Evolutionary conservation across 2,888 invertebrate genomes (phyloP).

Genomic region (Tipula unca): DNA sequence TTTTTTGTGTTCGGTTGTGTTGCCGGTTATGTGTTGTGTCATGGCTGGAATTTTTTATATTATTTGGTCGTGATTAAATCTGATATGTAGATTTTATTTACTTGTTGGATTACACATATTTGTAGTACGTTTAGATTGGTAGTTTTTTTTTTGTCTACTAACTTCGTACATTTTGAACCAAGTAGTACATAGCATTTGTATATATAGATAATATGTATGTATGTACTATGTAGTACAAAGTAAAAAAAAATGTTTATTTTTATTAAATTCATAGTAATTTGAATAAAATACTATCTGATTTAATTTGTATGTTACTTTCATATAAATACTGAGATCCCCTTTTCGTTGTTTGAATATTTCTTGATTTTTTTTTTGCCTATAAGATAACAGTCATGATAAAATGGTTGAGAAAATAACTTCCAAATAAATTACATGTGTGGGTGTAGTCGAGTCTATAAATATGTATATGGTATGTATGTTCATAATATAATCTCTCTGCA

Average conservation of each 20-base stretch:
- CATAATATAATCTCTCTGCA: not conserved
- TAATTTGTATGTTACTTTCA: not conserved
- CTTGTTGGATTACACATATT: not conserved
- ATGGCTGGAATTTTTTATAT: not conserved
- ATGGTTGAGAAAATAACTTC: not conserved
- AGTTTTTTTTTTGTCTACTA: not conserved
- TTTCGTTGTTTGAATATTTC: not conserved
- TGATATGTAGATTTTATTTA: not conserved
- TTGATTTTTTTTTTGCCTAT: not conserved
- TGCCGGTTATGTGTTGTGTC: not conserved
- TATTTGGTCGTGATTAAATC: not conserved
- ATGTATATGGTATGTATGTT: not conserved
- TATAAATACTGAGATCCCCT: not conserved
- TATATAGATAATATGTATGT: no score
- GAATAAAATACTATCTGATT: constrained; percentile 8
- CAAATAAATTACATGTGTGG: not conserved
- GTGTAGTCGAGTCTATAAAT: not conserved
- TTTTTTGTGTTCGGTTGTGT: not conserved
- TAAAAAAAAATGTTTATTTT: not conserved
- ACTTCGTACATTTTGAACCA: not conserved
- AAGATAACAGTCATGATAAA: not conserved
- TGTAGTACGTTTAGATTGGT: not conserved
- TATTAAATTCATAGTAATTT: not conserved
- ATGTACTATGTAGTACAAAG: not conserved
- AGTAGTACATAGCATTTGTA: not conserved